Base-by-base conservation (phyloP, 2,888 invertebrate species). In the Polyploca ridens region DNA sequence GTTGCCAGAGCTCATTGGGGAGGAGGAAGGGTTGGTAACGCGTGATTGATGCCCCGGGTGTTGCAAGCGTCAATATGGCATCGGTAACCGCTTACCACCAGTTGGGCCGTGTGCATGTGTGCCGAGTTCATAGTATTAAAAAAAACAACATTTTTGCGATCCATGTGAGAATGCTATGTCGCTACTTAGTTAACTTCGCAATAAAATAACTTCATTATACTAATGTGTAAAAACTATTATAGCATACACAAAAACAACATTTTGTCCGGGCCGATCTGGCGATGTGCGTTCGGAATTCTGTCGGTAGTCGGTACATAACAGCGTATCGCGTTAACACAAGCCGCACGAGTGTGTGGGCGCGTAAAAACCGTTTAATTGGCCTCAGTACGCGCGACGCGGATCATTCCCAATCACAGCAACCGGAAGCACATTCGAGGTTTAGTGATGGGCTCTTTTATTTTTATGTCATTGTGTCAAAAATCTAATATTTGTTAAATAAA, bases 361-460 rank as follows among this genome's bases (percentile, higher is more conserved):
- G 90, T 91, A 93, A 93, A 93, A 93, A 93, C 87, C 87, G 86
- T 88, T 90, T 91, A 91, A 93, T 93, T 92, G 91, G 86, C 82
- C 82, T 73, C 77, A 74, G 82, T 81, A 78, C 79, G 77, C 79
- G 78, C 81, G 81, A 77, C 78, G 77, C 84, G 90, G 87, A 90
- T 91, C 90, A 90, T 89, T 88, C 85, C 84, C 86, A 86, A 90
- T 90, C 89, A 87, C 83, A 76, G 81, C 82, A 61, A 60, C 60
- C 19, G 11, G 19, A 41, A 61, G 33, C 58, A 58, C 35, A 58
- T 77, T 77, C 78, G 78, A 54, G 75, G 68, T 74, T 69, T 89
- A 90, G 90, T 86, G 90, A 82, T 84, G 89, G 59, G 61, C 27
- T 27, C 2, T 10, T 54, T 19, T 54, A 63, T 63, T 35, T 58